Evolutionary conservation across 1,140 invertebrate species (phyloP).

Genomic region (Drosophila neocordata): DNA sequence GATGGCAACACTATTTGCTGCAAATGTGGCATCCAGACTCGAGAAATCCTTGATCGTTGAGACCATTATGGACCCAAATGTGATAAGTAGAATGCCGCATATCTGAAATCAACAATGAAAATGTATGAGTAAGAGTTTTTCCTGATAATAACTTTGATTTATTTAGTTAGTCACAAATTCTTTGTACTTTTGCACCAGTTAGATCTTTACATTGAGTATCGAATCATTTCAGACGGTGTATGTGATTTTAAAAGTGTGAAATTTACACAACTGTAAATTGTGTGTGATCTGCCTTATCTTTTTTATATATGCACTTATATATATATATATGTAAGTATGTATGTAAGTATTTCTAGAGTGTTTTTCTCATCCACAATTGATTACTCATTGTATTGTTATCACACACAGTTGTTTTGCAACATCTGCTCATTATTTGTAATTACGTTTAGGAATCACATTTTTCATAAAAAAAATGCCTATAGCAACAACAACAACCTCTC

Average conservation of each 20-base stretch:
- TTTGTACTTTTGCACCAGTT: not conserved
- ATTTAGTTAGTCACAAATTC: not conserved
- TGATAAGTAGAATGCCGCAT: slow-evolving; percentile 86
- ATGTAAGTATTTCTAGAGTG: not conserved
- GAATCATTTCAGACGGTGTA: not conserved
- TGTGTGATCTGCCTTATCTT: not conserved
- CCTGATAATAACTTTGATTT: no score
- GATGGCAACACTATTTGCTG: slow-evolving; percentile 85
- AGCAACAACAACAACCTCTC: not conserved
- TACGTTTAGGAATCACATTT: slow-evolving; percentile 57
- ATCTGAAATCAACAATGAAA: slow-evolving; percentile 82
- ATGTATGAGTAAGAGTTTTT: no score
- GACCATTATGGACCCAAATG: slow-evolving; percentile 85
- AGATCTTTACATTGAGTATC: not conserved
- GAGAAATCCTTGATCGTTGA: slow-evolving; percentile 83
- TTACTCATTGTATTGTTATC: slow-evolving; percentile 43
- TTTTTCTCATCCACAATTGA: not conserved
- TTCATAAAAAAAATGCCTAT: slow-evolving; percentile 35
- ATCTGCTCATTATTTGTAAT: slow-evolving; percentile 60
- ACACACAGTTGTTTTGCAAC: slow-evolving; percentile 46
- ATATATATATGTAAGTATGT: not conserved
- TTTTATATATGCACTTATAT: slow-evolving; percentile 15
- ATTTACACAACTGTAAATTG: not conserved
- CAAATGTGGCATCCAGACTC: slow-evolving; percentile 83
- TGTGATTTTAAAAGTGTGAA: not conserved